Evolutionary conservation across 1,140 invertebrate species (phyloP), one percentile per base, ranked within the genome.

Genomic region (Aphaenogaster ashmeadi): DNA sequence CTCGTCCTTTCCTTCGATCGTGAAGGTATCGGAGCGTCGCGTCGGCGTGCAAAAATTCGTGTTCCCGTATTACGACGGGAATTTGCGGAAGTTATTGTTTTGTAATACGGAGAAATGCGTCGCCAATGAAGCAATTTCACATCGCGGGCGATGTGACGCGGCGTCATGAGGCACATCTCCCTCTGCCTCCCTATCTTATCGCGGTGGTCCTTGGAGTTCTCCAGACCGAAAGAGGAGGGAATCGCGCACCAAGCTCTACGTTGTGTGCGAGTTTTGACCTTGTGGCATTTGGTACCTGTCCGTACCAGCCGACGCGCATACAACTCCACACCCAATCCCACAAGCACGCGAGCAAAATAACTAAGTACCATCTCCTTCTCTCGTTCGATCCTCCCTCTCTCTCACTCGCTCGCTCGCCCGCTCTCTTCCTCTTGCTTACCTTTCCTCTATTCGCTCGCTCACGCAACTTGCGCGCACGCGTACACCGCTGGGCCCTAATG

Each of bases 251-350:
- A 62, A 33, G 54, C 80, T 84, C 21, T 47, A 21, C 54, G 69
- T 13, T 71, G 87, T 87, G 88, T 89, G 85, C 86, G 88, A 93
- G 91, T 93, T 91, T 91, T 95, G 94, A 95, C 94, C 94, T 95
- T 95, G 94, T 95, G 94, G 94, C 94, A 94, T 95, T 95, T 94
- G 94, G 94, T 95, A 95, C 94, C 94, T 95, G 94, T 92, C 90
- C 90, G 94, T 95, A 93, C 94, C 94, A 94, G 94, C 74, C 93
- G 81, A 90, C 91, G 89, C 90, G 64, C 91, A 91, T 89, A 93
- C 91, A 89, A 91, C 75, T 89, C 88, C 85, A 89, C 62, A 75
- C 81, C 47, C 87, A 84, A 74, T 66, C 67, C 69, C 66, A 71
- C 56, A 56, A 64, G 52, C 81, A 74, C 81, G 83, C 80, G 87